Evolutionary conservation across 2,888 invertebrate species (phyloP).

Genomic region (Catocala nupta): DNA sequence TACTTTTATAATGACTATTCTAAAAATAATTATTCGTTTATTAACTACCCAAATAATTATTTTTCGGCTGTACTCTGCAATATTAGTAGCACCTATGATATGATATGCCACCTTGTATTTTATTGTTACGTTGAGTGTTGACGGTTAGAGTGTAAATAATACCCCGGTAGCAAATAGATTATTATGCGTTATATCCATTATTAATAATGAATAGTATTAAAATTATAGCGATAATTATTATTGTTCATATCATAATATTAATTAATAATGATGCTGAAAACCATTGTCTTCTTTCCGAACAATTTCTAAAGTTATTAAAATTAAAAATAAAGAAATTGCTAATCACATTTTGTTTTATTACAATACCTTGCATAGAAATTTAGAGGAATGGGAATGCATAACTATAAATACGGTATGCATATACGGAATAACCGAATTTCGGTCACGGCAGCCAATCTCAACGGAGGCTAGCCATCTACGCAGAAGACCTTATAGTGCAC

Average conservation of each 20-base stretch:
- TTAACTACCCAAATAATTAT: neutral
- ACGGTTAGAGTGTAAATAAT: slow-evolving; percentile 75
- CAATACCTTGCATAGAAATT: neutral
- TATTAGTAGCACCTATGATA: slow-evolving; percentile 65
- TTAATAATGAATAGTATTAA: slow-evolving; percentile 80
- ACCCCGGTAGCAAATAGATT: slow-evolving; percentile 76
- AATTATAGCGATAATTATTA: slow-evolving; percentile 86
- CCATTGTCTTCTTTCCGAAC: slow-evolving; percentile 92
- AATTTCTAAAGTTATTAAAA: slow-evolving; percentile 92
- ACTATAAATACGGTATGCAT: too few species aligned
- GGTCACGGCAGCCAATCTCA: too few species aligned
- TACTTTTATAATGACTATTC: neutral
- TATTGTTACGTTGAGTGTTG: slow-evolving; percentile 74
- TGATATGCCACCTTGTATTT: slow-evolving; percentile 59
- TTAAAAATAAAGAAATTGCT: slow-evolving; percentile 88
- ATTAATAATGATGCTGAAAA: slow-evolving; percentile 85
- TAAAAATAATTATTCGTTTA: neutral
- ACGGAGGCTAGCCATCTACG: too few species aligned
- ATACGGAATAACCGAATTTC: too few species aligned
- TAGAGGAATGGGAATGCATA: too few species aligned
- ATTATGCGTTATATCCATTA: slow-evolving; percentile 83
- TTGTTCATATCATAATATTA: slow-evolving; percentile 91
- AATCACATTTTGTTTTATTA: slow-evolving; percentile 77
- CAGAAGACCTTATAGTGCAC: too few species aligned
- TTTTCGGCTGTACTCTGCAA: slow-evolving; percentile 30